Base-by-base conservation (phyloP, 2,888 invertebrate genomes). In the Masnerella sp. region DNA sequence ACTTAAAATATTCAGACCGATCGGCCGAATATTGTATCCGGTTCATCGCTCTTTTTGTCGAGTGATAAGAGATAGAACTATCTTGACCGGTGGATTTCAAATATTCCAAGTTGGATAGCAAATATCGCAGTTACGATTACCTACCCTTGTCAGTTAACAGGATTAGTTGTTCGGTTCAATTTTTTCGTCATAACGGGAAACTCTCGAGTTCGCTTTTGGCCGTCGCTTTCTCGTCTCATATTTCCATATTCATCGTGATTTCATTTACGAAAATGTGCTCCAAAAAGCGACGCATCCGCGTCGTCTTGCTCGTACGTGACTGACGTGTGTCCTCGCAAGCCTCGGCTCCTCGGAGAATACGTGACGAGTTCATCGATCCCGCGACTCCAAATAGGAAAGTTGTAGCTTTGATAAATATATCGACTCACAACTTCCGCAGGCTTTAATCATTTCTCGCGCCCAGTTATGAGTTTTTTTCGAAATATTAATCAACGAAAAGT, bases 261-360 rank as follows among this genome's bases (percentile, higher is more conserved):
- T 65, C 59, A 59, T 72, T 65, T 72, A 59, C 65, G 65, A 72
- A 72, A 72, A 65, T 65, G 71, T 59, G 65, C 42, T 65, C 45
- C 58, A 65, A 72, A 72, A 65, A 58, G 65, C 51, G 28, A 8
- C 45, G 71, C 62, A 42, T 58, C 51, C 51, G 20, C 52, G 52
- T 20, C 43, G 59, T 36, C 34, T 47, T 49, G 49, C 47, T 25
- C n/a, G 52, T 65, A 72, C 65, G 72, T 67, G 67, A 72, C 65
- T 67, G 67, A 73, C 59, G 64, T 38, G 49, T 61, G 62, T 73
- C 68, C 73, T 73, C 62, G 62, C 28, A 25, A 54, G 54, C 42
- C 56, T 49, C 36, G 12, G 30, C 28, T 61, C 65, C 59, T 72
- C 42, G n/a, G 59, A 72, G 72, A 59, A 65, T 72, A 61, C 67